Evolutionary conservation across 2,888 invertebrate species (phyloP).

Genomic region (Clivina fossor): DNA sequence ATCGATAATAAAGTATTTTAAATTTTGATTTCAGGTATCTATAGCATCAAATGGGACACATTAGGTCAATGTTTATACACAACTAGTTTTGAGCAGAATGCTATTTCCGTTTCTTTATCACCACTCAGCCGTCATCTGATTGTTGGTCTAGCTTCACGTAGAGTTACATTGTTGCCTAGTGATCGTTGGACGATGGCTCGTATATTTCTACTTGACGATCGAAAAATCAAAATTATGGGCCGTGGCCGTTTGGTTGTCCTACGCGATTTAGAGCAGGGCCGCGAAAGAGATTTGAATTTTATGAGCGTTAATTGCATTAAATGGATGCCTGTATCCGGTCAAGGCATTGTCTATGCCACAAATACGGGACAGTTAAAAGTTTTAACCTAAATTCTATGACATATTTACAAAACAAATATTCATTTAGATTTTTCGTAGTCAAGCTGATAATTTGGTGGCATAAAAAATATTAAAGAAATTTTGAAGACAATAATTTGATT

Average conservation of each 20-base stretch:
- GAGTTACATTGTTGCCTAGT: constrained; percentile 60
- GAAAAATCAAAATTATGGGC: constrained; percentile 43
- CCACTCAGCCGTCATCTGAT: constrained; percentile 77
- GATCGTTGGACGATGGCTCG: constrained; percentile 56
- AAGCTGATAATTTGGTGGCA: too few species aligned
- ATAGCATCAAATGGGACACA: constrained; percentile 74
- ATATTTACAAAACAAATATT: too few species aligned
- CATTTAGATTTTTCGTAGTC: too few species aligned
- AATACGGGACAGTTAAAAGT: constrained; percentile 80
- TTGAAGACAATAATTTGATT: too few species aligned
- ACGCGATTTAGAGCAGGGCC: constrained; percentile 67
- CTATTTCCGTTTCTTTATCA: constrained; percentile 83
- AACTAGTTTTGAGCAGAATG: constrained; percentile 75
- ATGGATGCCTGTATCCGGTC: constrained; percentile 81
- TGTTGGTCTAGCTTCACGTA: constrained; percentile 74
- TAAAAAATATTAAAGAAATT: too few species aligned
- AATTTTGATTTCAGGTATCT: constrained; percentile 65
- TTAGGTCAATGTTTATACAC: constrained; percentile 78
- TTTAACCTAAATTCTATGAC: constrained; percentile 60
- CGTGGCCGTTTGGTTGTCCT: constrained; percentile 56
- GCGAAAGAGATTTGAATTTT: constrained; percentile 62
- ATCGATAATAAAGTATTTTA: constrained; percentile 14
- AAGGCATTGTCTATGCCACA: constrained; percentile 83
- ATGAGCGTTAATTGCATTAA: constrained; percentile 81
- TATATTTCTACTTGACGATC: constrained; percentile 52